Evolutionary conservation across 2,797 vertebrate species (phyloP), one percentile per base, ranked within the genome.

Genomic region (Acipenser oxyrinchus): DNA sequence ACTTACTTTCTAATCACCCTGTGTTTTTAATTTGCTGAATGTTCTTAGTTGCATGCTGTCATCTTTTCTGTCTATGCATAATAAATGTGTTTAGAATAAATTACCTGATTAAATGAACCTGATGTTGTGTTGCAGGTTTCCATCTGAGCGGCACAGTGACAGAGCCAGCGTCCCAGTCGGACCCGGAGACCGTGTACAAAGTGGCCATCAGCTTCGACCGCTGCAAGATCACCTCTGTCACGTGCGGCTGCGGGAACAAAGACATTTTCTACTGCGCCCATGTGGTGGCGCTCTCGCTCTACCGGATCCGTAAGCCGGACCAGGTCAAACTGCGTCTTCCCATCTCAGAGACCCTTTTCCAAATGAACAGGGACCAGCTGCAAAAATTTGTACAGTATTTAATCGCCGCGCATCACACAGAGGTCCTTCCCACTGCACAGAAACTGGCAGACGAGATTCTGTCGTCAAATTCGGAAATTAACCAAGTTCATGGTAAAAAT

Each of bases 221-320:
- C 77, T 98, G 96, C 88, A 99, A 99, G 87, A 99, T 98, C 82
- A 99, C 96, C 66, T 98, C 96, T 0, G 96, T 99, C 80, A 97
- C 95, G 1, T 99, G 96, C 7, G 95, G 96, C 78, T 99, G 96
- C 0, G 96, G 96, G 63, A 98, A 99, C 87, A 90, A 93, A 65
- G 96, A 99, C 84, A 99, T 99, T 78, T 98, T 99, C 88, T 99
- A 99, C 78, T 98, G 96, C 6, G 95, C 96, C 49, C 96, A 99
- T 0, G 96, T 98, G 63, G 96, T 98, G 80, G 96, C 96, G 0
- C 94, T 99, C 61, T 99, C 96, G 0, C 93, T 99, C 66, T 98
- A 98, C 81, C 89, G 96, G 70, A 99, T 99, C 78, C 95, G 96
- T 76, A 96, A 96, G 73, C 95, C 96, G 0, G 96, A 99, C 72